phyloP scores from a whole-genome alignment of 2,888 invertebrate species.

The Artemia sinica region DNA sequence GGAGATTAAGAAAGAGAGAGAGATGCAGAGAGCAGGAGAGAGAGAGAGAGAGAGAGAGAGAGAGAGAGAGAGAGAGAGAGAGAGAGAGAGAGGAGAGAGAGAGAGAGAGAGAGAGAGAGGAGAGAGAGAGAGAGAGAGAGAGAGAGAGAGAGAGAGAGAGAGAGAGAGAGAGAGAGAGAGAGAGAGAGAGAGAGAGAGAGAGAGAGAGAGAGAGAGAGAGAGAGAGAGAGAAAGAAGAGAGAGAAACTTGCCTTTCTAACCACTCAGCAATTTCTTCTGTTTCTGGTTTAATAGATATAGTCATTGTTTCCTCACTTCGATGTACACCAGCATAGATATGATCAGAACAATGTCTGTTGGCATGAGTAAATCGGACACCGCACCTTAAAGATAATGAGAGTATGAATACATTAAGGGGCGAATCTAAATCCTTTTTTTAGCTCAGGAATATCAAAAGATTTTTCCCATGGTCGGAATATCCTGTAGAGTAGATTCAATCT shows the following conservation, averaged over 20 bases:
- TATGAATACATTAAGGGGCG: too few relatives aligned
- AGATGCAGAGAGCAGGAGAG: too few relatives aligned
- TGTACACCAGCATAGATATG: constrained; percentile 45
- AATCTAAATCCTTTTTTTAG: not conserved
- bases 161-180: too few relatives aligned
- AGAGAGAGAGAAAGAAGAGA: not conserved
- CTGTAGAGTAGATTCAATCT: not conserved
- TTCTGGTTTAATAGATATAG: constrained; percentile 36
- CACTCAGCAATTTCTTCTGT: constrained; percentile 38
- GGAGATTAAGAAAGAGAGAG: too few relatives aligned
- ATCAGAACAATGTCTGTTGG: constrained; percentile 52
- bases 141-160: too few relatives aligned
- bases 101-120: too few relatives aligned
- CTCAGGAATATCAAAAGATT: not conserved
- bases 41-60: too few relatives aligned
- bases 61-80: too few relatives aligned
- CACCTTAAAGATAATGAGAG: constrained; percentile 33
- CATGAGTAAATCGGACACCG: constrained; percentile 51
- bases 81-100: too few relatives aligned
- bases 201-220: not conserved
- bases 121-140: too few relatives aligned
- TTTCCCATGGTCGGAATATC: not conserved
- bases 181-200: too few relatives aligned
- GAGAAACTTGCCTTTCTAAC: constrained; percentile 35
- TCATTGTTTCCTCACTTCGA: constrained; percentile 37